Conservation (phyloP, 2,113 vertebrate species). For the Megaptera novaeangliae region DNA sequence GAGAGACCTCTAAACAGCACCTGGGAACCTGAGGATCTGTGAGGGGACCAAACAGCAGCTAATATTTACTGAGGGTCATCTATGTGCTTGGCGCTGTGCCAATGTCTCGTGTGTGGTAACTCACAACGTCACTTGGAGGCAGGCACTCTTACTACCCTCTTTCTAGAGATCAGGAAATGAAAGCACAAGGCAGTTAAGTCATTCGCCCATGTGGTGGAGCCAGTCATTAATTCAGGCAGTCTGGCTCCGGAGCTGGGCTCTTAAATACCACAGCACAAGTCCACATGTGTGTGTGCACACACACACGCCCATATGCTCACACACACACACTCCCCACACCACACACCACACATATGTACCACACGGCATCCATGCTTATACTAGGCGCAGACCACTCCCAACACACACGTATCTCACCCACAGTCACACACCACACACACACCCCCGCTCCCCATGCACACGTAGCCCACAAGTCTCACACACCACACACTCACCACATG, state of each 20-base stretch:
- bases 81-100: background rate
- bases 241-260: background rate
- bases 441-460: too few species aligned
- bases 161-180: background rate
- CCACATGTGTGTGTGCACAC: background rate
- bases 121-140: background rate
- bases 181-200: background rate
- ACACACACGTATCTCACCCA: background rate
- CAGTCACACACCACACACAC: background rate
- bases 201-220: background rate
- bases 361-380: background rate
- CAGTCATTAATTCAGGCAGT: background rate
- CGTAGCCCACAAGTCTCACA: too few species aligned
- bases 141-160: background rate
- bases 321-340: background rate
- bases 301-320: too few species aligned
- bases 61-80: background rate
- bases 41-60: background rate
- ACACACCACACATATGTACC: background rate
- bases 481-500: background rate
- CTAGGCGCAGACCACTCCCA: background rate
- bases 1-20: background rate
- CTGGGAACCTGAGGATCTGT: background rate
- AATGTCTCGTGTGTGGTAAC: background rate
- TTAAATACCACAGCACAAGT: background rate